phyloP scores from a whole-genome alignment of 2,113 vertebrate species.

The Platanista minor region DNA sequence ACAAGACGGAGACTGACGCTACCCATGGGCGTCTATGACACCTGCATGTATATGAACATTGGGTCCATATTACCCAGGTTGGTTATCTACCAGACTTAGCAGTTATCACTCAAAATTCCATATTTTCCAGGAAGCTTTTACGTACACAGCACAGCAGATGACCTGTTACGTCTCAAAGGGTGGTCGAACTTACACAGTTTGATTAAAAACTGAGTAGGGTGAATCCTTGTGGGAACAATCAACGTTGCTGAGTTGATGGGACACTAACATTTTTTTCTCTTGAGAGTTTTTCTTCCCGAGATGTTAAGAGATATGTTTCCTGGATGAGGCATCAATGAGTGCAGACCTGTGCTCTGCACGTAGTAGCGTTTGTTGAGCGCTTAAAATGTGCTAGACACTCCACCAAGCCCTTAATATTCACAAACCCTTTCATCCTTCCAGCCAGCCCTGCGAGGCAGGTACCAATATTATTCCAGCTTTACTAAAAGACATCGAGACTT shows the following conservation, averaged over 20 bases:
- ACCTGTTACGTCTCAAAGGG: background rate
- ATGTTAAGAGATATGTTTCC: background rate
- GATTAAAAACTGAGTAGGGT: background rate
- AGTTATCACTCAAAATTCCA: background rate
- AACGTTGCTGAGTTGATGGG: background rate
- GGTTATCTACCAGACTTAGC: background rate
- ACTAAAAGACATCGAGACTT: background rate
- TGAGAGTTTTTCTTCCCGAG: background rate
- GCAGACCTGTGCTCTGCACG: background rate
- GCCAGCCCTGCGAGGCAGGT: background rate
- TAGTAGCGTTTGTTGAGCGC: background rate
- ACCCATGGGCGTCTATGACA: rapidly evolving
- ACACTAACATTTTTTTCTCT: background rate
- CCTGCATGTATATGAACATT: rapidly evolving
- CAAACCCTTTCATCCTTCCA: background rate
- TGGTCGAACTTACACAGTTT: background rate
- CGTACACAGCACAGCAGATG: background rate
- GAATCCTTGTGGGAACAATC: background rate
- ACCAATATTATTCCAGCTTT: background rate
- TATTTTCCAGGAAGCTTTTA: background rate
- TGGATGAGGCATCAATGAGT: too few relatives aligned
- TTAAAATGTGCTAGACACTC: background rate
- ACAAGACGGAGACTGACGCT: background rate
- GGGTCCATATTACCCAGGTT: background rate
- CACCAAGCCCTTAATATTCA: background rate